These are phyloP conservation scores for Drosophila murphyi DNA, from an alignment of 1,140 invertebrate genomes.

Conservation along the genomic window DNA sequence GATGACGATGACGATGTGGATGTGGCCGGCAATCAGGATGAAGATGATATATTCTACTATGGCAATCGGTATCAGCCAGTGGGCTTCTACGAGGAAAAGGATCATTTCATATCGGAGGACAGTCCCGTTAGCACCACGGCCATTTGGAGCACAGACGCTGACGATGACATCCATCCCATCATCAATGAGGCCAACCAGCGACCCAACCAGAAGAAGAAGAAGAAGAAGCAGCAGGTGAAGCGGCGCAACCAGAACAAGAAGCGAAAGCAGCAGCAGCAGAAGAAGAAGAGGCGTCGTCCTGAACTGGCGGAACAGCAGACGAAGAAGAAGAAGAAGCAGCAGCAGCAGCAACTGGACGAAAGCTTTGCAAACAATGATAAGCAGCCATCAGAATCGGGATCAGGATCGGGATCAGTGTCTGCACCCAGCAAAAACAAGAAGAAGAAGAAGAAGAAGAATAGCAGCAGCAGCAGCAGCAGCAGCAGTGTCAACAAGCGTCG, in stretches of 20 bases:
- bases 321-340: constrained; percentile 19
- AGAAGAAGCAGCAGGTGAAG: constrained; percentile 25
- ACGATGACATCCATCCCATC: constrained; percentile 49
- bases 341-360: constrained; percentile 30
- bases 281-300: constrained; percentile 29
- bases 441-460: constrained; percentile 42
- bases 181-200: constrained; percentile 46
- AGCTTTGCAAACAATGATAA: constrained; percentile 13
- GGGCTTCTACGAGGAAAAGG: constrained; percentile 54
- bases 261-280: constrained; percentile 29
- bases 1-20: constrained; percentile 44
- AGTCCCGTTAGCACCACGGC: constrained; percentile 50
- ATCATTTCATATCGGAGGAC: constrained; percentile 43
- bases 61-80: constrained; percentile 28
- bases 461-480: constrained; percentile 23
- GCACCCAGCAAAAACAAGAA: constrained; percentile 30
- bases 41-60: constrained; percentile 45
- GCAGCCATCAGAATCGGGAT: neutral
- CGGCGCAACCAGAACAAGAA: constrained; percentile 11
- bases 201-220: constrained; percentile 34
- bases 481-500: constrained; percentile 46
- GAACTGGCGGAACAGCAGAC: neutral
- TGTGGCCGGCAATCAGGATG: neutral
- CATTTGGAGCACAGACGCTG: constrained; percentile 62
- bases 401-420: neutral